phyloP scores from a whole-genome alignment of 2,888 invertebrate genomes.

The Axea sp. region DNA sequence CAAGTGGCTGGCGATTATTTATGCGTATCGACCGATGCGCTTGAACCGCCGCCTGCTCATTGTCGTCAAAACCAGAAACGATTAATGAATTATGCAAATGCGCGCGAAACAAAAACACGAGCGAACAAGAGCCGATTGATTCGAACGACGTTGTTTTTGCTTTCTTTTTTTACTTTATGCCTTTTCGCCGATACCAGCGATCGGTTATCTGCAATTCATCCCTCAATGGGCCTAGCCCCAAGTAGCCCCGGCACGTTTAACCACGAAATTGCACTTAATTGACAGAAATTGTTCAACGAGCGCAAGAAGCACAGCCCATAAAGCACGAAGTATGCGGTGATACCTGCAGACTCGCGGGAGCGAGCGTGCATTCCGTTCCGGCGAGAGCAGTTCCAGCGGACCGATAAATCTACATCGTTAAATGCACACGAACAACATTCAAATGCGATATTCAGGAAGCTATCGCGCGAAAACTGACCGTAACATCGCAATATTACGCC shows the following conservation, averaged over 20 bases:
- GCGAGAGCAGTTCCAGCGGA: slow-evolving; percentile 36
- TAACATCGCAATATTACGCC: slow-evolving; percentile 23
- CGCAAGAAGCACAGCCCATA: slow-evolving; percentile 62
- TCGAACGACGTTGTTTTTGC: slow-evolving; percentile 20
- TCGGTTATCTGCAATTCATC: slow-evolving; percentile 23
- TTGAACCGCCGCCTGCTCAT: slow-evolving; percentile 29
- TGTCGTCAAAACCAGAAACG: slow-evolving; percentile 29
- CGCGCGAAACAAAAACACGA: slow-evolving; percentile 1
- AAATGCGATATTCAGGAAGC: slow-evolving; percentile 59
- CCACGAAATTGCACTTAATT: slow-evolving; percentile 57
- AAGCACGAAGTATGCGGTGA: slow-evolving; percentile 62
- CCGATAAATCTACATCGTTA: slow-evolving; percentile 58
- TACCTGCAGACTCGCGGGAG: slow-evolving; percentile 37
- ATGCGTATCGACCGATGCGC: slow-evolving; percentile 63
- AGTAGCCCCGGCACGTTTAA: slow-evolving; percentile 36
- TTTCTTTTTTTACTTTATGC: no score
- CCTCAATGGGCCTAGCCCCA: slow-evolving; percentile 26
- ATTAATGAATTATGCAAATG: slow-evolving; percentile 56
- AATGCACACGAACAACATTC: slow-evolving; percentile 47
- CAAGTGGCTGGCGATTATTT: slow-evolving; percentile 60
- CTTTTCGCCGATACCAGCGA: no score
- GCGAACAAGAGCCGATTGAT: slow-evolving; percentile 26
- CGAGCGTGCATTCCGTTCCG: slow-evolving; percentile 57
- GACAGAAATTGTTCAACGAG: slow-evolving; percentile 54
- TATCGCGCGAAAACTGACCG: slow-evolving; percentile 46